These are phyloP conservation scores for Catharus bicknelli DNA, from an alignment of 2,113 vertebrate genomes.

Conservation along the genomic window DNA sequence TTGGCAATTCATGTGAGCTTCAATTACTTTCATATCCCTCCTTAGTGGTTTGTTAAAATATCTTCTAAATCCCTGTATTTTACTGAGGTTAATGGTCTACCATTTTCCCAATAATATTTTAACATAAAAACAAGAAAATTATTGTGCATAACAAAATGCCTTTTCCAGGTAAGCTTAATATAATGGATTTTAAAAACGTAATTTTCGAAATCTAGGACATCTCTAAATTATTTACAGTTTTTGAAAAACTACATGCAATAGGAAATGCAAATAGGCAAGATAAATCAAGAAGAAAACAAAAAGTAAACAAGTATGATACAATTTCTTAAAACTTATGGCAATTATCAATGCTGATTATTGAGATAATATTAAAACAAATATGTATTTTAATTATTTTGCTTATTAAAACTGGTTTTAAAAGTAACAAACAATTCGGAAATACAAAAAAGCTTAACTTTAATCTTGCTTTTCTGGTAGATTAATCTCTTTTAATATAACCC, in stretches of 20 bases:
- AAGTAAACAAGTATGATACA: not conserved
- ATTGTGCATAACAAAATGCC: not conserved
- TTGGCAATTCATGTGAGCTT: not conserved
- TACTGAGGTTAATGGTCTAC: not conserved
- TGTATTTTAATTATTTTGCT: not conserved
- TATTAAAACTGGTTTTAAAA: not conserved
- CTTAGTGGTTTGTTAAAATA: not conserved
- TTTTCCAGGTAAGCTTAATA: constrained; percentile 23
- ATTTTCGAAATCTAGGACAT: constrained; percentile 45
- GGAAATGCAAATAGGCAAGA: constrained; percentile 4
- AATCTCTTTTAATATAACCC: not conserved
- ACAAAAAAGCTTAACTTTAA: not conserved
- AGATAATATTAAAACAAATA: not conserved
- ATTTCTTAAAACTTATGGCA: not conserved
- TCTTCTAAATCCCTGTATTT: not conserved
- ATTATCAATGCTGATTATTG: not conserved
- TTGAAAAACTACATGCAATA: constrained; percentile 19
- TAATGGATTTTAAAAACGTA: constrained; percentile 28
- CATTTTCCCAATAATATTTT: not conserved
- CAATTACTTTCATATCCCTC: not conserved
- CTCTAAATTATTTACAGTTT: constrained; percentile 54
- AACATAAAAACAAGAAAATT: not conserved
- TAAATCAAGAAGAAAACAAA: constrained; percentile 4
- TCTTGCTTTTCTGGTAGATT: not conserved
- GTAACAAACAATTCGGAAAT: not conserved